These are phyloP conservation scores for Odontophorus gujanensis DNA, from an alignment of 2,113 vertebrate species.

Conservation along the genomic window DNA sequence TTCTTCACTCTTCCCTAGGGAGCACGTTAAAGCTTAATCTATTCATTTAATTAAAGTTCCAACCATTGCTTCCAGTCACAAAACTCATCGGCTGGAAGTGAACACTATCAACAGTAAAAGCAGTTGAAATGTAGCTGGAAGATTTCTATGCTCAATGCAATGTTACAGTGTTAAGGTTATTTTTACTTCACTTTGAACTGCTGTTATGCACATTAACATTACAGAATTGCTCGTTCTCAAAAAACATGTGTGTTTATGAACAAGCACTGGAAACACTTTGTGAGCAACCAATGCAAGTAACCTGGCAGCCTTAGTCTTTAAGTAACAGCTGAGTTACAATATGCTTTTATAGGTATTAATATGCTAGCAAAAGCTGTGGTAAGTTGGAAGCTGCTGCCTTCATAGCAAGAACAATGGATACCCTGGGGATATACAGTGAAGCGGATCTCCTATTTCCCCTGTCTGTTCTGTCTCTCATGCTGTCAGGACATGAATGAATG, in stretches of 20 bases:
- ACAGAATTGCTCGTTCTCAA: background rate
- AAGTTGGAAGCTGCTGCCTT: background rate
- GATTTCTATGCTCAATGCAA: background rate
- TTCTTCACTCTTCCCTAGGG: background rate
- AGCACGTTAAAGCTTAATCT: background rate
- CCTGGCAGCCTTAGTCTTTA: slow-evolving; percentile 31
- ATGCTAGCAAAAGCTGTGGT: background rate
- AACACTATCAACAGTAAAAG: background rate
- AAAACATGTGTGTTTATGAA: background rate
- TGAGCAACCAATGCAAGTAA: slow-evolving; percentile 6
- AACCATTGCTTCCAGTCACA: background rate
- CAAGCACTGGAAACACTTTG: background rate
- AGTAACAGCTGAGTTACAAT: background rate
- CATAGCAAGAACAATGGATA: slow-evolving; percentile 22
- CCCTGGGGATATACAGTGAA: slow-evolving; percentile 50
- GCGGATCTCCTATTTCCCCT: slow-evolving; percentile 56
- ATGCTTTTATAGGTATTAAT: background rate
- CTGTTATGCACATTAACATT: background rate
- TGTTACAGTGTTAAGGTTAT: background rate
- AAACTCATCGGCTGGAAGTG: background rate
- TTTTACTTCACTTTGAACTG: slow-evolving; percentile 26
- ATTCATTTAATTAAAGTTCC: background rate
- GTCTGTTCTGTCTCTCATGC: slow-evolving; percentile 40
- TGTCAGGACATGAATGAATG: slow-evolving; percentile 21
- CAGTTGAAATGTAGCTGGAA: background rate